phyloP scores from a whole-genome alignment of 1,140 invertebrate species.

The Solenopsis fugax region DNA sequence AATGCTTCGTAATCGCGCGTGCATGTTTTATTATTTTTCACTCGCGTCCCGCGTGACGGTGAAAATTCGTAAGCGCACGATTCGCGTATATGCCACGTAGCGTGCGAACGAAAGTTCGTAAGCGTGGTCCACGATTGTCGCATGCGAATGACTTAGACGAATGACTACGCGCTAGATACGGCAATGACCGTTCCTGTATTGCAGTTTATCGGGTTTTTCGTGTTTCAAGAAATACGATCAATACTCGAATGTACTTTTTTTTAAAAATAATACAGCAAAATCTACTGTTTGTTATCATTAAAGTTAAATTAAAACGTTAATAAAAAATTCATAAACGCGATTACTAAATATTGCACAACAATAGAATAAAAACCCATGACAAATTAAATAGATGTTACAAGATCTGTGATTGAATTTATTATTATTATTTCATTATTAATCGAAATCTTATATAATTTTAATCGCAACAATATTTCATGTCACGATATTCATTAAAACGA shows the following conservation, averaged over 20 bases:
- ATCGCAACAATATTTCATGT: neutral
- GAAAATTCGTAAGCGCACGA: slow-evolving; percentile 37
- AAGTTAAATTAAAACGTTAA: neutral
- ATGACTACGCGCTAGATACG: slow-evolving; percentile 3
- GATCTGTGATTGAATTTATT: neutral
- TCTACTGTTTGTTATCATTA: neutral
- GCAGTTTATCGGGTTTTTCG: neutral
- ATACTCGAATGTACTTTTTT: neutral
- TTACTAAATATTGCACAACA: neutral
- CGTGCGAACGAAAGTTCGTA: slow-evolving; percentile 40
- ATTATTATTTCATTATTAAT: neutral
- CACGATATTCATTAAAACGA: neutral
- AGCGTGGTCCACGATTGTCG: slow-evolving; percentile 7
- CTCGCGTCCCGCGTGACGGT: slow-evolving; percentile 1
- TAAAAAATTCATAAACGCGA: neutral
- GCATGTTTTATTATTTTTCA: slow-evolving; percentile 63
- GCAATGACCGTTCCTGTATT: neutral
- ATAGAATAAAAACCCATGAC: neutral
- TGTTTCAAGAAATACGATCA: neutral
- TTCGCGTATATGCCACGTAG: slow-evolving; percentile 20
- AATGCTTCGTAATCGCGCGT: slow-evolving; percentile 50
- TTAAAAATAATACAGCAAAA: neutral
- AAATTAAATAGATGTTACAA: neutral
- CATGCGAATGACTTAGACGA: neutral
- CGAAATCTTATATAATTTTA: neutral